Evolutionary conservation across 1,140 invertebrate genomes (phyloP).

Genomic region (Sarcophaga bullata): DNA sequence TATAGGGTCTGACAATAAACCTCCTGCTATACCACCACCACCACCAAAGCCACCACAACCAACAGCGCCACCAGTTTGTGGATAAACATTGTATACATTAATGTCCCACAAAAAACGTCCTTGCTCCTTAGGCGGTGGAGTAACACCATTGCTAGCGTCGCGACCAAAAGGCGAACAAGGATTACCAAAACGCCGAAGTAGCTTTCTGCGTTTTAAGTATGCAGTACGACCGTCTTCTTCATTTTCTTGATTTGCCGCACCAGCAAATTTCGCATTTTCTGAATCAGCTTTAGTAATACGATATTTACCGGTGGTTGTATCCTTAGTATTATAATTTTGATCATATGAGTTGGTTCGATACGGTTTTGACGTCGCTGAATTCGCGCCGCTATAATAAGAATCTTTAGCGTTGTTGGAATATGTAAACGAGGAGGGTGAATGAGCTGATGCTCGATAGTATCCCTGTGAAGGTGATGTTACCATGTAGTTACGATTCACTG

Average conservation of each 20-base stretch:
- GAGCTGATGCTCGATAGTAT: too few relatives aligned
- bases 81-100: conserved; percentile 61
- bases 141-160: conserved; percentile 47
- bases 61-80: conserved; percentile 45
- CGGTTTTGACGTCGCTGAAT: not conserved
- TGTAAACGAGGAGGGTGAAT: too few relatives aligned
- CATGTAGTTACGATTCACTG: not conserved
- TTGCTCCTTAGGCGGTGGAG: conserved; percentile 50
- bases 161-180: conserved; percentile 56
- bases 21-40: conserved; percentile 45
- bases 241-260: conserved; percentile 56
- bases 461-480: not conserved
- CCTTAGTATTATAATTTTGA: not conserved
- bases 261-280: conserved; percentile 61
- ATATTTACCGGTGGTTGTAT: not conserved
- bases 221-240: conserved; percentile 53
- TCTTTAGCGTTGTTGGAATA: not conserved
- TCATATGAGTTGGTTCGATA: conserved; percentile 12
- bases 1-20: conserved; percentile 55
- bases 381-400: not conserved
- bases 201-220: conserved; percentile 53
- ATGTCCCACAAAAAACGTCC: conserved; percentile 60
- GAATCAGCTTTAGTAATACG: conserved; percentile 48
- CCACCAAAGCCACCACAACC: conserved; percentile 46
- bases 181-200: conserved; percentile 46